These are phyloP conservation scores for Andrena bicolor DNA, from an alignment of 2,888 invertebrate genomes.

Conservation along the genomic window DNA sequence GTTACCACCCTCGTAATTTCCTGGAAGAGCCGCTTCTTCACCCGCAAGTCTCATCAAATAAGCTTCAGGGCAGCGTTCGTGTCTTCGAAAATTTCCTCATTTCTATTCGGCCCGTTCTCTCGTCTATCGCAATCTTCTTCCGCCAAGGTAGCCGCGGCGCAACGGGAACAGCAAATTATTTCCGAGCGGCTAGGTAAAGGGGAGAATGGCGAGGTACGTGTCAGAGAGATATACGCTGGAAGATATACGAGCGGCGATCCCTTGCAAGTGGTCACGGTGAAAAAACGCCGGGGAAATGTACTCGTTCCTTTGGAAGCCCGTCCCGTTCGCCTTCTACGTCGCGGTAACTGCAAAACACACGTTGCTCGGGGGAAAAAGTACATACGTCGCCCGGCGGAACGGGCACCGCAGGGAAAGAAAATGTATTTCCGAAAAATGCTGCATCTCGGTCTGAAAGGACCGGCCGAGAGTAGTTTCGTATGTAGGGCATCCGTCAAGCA, in stretches of 20 bases:
- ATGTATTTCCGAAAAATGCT: too few relatives aligned
- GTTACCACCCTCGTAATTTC: constrained; percentile 41
- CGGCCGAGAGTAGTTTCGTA: not conserved
- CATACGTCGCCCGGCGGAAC: too few relatives aligned
- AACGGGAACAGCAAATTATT: constrained; percentile 15
- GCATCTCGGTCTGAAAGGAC: not conserved
- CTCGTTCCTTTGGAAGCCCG: not conserved
- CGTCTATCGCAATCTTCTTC: constrained; percentile 3
- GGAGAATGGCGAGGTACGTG: not conserved
- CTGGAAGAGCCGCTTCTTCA: constrained; percentile 30
- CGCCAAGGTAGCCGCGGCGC: not conserved
- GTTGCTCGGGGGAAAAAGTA: too few relatives aligned
- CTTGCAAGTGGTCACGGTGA: not conserved
- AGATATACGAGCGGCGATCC: not conserved
- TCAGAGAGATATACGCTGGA: constrained; percentile 5
- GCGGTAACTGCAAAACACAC: not conserved
- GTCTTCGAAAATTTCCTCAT: constrained; percentile 27
- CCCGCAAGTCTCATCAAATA: constrained; percentile 17
- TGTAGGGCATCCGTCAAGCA: constrained; percentile 5
- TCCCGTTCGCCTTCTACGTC: not conserved
- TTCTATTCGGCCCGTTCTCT: not conserved
- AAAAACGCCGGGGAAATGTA: not conserved
- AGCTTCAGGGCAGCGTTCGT: constrained; percentile 15
- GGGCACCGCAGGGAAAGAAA: too few relatives aligned
- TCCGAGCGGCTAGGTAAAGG: not conserved